Evolutionary conservation across 2,888 invertebrate genomes (phyloP), one percentile per base, ranked within the genome.

Genomic region (Acanthacorydalis orientalis): DNA sequence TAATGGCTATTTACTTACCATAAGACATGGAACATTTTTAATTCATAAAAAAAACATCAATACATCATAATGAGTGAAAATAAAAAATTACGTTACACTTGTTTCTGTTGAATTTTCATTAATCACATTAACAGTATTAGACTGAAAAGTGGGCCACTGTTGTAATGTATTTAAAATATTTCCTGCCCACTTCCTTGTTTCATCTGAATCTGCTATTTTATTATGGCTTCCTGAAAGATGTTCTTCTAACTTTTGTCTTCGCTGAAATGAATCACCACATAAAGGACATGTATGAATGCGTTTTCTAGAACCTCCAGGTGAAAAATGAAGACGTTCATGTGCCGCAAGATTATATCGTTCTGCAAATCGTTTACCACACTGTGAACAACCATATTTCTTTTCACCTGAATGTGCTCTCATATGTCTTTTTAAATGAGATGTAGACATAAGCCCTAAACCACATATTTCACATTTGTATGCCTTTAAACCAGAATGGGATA

Each of bases 401-500:
- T 78, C 77, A 10, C 78, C 78, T 45, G 73, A 74, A 63, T 81
- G 80, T 48, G 75, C 73, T 53, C 77, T 70, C 70, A 75, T 71
- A 64, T 80, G 80, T 2, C 80, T 69, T 64, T 75, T 77, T 55
- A 80, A 68, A 60, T 80, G 80, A 49, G 78, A 78, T 52, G 73
- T 73, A 52, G 78, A 77, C 62, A 77, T 69, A 43, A 80, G 69
- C 51, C 72, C 71, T 46, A 75, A 64, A 15, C 75, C 73, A 63
- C 80, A 81, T 53, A 70, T 64, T 56, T 67, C 65, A 60, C 78
- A 78, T 52, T 73, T 64, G 66, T 73, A 74, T 49, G 73, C 69
- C 63, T 76, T 76, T 53, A 73, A 62, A 51, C 77, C 77, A 40
- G 72, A 69, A 64, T 81, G 80, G 32, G 75, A 74, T 58, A 78